Conservation (phyloP, 1,140 invertebrate species). For the Tetranychus cinnabarinus region DNA sequence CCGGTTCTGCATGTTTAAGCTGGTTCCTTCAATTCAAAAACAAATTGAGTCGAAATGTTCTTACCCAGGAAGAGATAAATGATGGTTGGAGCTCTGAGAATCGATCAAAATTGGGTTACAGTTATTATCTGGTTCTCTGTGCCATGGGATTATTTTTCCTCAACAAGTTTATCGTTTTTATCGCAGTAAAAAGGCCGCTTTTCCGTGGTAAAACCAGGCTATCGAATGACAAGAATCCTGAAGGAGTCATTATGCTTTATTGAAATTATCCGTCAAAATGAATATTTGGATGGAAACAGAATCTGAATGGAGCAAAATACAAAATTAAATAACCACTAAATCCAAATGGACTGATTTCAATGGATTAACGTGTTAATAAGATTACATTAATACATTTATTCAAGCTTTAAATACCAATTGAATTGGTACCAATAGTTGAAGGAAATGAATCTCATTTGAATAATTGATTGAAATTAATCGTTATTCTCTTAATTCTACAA, state of each 20-base stretch:
- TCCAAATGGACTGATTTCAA: neutral
- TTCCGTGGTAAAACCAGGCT: conserved; percentile 25
- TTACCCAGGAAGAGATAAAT: conserved; percentile 43
- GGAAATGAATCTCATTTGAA: neutral
- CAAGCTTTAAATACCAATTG: neutral
- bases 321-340: neutral
- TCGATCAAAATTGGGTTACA: conserved; percentile 40
- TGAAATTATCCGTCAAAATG: conserved; percentile 19
- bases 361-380: no score
- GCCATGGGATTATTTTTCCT: conserved; percentile 40
- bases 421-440: neutral
- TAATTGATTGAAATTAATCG: no score
- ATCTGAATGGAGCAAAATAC: no score
- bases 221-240: conserved; percentile 44
- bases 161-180: conserved; percentile 45
- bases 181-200: conserved; percentile 38
- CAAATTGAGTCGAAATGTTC: conserved; percentile 44
- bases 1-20: conserved; percentile 36
- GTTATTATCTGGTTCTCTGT: conserved; percentile 55
- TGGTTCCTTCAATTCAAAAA: conserved; percentile 50
- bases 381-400: no score
- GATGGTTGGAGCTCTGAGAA: conserved; percentile 45
- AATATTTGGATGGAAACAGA: neutral
- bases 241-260: conserved; percentile 60
- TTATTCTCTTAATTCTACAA: neutral